phyloP scores from a whole-genome alignment of 2,888 invertebrate genomes.

The Pyrrhosoma nymphula region DNA sequence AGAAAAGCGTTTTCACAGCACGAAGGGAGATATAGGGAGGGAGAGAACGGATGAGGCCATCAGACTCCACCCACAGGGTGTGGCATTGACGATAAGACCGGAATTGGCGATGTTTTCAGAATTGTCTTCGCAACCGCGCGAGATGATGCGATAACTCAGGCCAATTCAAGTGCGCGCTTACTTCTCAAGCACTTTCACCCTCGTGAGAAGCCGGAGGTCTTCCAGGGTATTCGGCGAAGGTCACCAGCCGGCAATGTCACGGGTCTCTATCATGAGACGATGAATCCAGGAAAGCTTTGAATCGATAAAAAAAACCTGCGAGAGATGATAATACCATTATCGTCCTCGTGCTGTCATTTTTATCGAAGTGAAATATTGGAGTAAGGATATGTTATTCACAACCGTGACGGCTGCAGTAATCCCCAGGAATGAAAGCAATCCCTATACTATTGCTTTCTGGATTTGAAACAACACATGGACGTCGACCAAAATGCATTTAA shows the following conservation, averaged over 20 bases:
- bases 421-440: too few relatives aligned
- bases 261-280: background rate
- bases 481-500: too few relatives aligned
- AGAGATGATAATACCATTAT: too few relatives aligned
- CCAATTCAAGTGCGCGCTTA: background rate
- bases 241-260: background rate
- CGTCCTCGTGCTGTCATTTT: too few relatives aligned
- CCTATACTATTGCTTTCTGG: too few relatives aligned
- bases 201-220: background rate
- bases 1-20: background rate
- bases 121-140: background rate
- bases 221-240: background rate
- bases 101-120: too few relatives aligned
- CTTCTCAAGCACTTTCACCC: background rate
- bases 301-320: too few relatives aligned
- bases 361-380: too few relatives aligned
- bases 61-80: background rate
- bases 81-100: background rate
- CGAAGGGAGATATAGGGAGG: background rate
- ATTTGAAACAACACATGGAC: too few relatives aligned
- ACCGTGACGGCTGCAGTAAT: too few relatives aligned
- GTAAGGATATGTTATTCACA: too few relatives aligned
- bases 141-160: background rate
- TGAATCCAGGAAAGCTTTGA: too few relatives aligned
- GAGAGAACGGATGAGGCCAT: background rate